Percentiles rank a stretch among this genome's conserved stretches.
Conservation (phyloP, 92 coral and sea anemone genomes). For the Zoanthus sociatus region DNA sequence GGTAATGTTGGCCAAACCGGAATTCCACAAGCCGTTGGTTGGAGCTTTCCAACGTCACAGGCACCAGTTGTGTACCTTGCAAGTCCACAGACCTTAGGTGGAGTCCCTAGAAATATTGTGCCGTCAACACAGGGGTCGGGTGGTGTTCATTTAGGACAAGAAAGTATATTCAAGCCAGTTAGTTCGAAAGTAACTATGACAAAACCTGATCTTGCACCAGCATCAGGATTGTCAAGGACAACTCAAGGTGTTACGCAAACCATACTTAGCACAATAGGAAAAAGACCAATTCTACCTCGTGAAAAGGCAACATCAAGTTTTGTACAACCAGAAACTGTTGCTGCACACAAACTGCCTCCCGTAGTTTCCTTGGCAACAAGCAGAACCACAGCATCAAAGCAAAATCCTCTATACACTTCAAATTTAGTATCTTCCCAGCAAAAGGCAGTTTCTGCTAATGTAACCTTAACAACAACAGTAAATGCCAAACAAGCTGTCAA, state of each 20-base stretch:
- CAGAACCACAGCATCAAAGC: constrained; percentile 14
- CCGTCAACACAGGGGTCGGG: constrained; percentile 41
- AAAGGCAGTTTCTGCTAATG: neutral
- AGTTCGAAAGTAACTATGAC: constrained; percentile 38
- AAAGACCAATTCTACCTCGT: constrained; percentile 85
- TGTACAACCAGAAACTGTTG: neutral
- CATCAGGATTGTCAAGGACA: constrained; percentile 42
- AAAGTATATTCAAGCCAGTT: constrained; percentile 37
- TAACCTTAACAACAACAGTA: constrained; percentile 48
- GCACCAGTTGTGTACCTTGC: constrained; percentile 86
- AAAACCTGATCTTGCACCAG: constrained; percentile 45
- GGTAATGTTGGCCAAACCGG: constrained; percentile 81
- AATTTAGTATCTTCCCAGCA: constrained; percentile 27
- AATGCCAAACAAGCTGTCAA: constrained; percentile 94
- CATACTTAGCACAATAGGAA: constrained; percentile 50
- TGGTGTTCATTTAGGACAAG: constrained; percentile 31
- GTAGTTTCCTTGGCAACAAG: constrained; percentile 37
- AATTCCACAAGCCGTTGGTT: constrained; percentile 60
- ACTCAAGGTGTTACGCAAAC: constrained; percentile 46
- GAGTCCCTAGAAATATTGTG: constrained; percentile 82
- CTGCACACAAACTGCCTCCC: constrained; percentile 45
- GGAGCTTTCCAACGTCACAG: constrained; percentile 70
- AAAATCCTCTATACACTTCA: neutral
- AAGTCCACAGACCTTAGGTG: constrained; percentile 88
- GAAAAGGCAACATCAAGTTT: constrained; percentile 40